Conservation (phyloP, 2,113 vertebrate genomes). For the Cettia cetti region DNA sequence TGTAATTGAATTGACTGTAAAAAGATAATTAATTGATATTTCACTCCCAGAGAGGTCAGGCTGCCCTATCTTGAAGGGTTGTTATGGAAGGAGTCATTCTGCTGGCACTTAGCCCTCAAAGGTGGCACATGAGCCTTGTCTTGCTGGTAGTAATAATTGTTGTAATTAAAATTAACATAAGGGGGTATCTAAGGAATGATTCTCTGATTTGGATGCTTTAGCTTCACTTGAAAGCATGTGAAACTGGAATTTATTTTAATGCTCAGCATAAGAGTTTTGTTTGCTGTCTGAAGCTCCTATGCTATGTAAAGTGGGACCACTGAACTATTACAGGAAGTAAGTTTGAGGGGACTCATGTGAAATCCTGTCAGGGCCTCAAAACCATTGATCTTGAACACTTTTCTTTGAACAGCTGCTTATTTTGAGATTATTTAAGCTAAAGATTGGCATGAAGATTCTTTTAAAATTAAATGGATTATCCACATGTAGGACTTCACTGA, state of each 20-base stretch:
- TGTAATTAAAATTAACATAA: conserved; percentile 62
- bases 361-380: neutral
- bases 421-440: neutral
- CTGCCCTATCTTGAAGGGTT: conserved; percentile 62
- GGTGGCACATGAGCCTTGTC: conserved; percentile 71
- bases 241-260: neutral
- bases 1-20: conserved; percentile 76
- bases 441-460: neutral
- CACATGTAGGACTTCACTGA: neutral
- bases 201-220: neutral
- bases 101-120: conserved; percentile 23
- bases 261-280: neutral
- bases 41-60: conserved; percentile 77
- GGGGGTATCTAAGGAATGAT: neutral
- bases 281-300: neutral
- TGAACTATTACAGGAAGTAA: too few relatives aligned
- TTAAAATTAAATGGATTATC: neutral
- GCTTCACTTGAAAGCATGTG: neutral
- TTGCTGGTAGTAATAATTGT: conserved; percentile 59
- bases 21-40: conserved; percentile 80
- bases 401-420: neutral
- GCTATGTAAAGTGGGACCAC: neutral
- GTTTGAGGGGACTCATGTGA: neutral
- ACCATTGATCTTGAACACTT: neutral
- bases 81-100: conserved; percentile 39